These are phyloP conservation scores for Babylonia areolata DNA, from an alignment of 1,140 invertebrate genomes.

Conservation along the genomic window DNA sequence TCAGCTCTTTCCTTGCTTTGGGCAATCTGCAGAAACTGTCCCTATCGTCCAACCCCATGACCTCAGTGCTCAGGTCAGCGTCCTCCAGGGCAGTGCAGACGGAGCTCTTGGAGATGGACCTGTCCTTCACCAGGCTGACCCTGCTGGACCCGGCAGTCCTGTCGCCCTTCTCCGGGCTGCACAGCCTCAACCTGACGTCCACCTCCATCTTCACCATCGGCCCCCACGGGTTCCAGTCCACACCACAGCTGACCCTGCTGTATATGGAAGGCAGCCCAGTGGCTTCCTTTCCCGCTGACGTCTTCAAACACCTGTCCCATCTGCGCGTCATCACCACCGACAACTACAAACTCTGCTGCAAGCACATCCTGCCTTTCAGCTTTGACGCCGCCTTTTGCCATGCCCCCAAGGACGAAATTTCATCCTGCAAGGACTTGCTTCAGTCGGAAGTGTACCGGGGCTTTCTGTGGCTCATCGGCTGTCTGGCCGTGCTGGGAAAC, in stretches of 20 bases:
- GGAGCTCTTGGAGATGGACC: background rate
- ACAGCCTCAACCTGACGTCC: background rate
- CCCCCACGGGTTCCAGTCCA: background rate
- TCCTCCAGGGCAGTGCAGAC: background rate
- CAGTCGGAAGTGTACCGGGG: slow-evolving; percentile 40
- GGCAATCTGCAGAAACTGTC: slow-evolving; percentile 23
- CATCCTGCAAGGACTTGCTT: slow-evolving; percentile 56
- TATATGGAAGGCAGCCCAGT: background rate
- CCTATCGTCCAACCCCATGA: slow-evolving; percentile 11
- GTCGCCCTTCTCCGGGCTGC: background rate
- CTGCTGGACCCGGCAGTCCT: slow-evolving; percentile 17
- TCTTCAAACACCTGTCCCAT: background rate
- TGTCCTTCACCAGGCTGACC: background rate
- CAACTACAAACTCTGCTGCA: slow-evolving; percentile 52
- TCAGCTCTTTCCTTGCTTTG: slow-evolving; percentile 22
- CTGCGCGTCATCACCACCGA: slow-evolving; percentile 40
- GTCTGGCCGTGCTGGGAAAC: slow-evolving; percentile 51
- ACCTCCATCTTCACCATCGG: background rate
- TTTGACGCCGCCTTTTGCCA: slow-evolving; percentile 19
- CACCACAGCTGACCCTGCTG: background rate
- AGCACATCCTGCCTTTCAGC: slow-evolving; percentile 26
- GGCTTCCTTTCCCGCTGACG: background rate
- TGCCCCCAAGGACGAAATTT: slow-evolving; percentile 49
- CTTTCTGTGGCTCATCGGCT: slow-evolving; percentile 50
- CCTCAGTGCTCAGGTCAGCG: background rate